Evolutionary conservation across 2,888 invertebrate species (phyloP), one percentile per base, ranked within the genome.

Genomic region (Oligia latruncula): DNA sequence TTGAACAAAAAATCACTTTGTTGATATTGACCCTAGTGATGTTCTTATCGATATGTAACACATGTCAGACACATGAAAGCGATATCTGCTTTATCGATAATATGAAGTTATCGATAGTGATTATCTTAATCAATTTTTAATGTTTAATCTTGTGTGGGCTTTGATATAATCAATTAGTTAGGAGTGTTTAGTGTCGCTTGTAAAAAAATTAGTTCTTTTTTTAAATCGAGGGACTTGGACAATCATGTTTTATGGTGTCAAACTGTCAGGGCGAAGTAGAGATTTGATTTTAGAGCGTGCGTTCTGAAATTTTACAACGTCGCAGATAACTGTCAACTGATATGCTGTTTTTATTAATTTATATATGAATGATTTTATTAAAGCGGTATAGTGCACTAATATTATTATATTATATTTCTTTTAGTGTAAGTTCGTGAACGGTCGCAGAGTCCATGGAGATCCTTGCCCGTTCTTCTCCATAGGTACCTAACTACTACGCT

Each of bases 91-190:
- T 78, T 76, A 79, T 83, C 83, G 86, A 73, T 86, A 85, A 62
- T 62, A 78, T 86, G 71, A 74, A 49, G 64, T 66, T 85, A 86
- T 84, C 86, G 52, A 82, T 78, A 76, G 70, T 60, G 74, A 66
- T 78, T 74, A 84, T 20, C 77, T 64, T 68, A 62, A 84, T 84
- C 52, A 15, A 17, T 72, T 72, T 83, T 76, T 74, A 83, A 83
- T 86, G 49, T 29, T 35, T 84, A 78, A 82, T 75, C 83, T 60
- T 13, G 83, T 86, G 75, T 79, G 71, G 79, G 83, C 58, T 75
- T n/a, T 83, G 70, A 71, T 86, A 71, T 65, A 58, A 67, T 67
- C 17, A 82, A 77, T 86, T 82, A 74, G 77, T 55, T 70, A 4
- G 29, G 40, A 74, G 73, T 49, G 67, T 66, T 43, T 55, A 17